These are phyloP conservation scores for Macrosoma leucophasiata DNA, from an alignment of 2,888 invertebrate genomes.

Conservation along the genomic window DNA sequence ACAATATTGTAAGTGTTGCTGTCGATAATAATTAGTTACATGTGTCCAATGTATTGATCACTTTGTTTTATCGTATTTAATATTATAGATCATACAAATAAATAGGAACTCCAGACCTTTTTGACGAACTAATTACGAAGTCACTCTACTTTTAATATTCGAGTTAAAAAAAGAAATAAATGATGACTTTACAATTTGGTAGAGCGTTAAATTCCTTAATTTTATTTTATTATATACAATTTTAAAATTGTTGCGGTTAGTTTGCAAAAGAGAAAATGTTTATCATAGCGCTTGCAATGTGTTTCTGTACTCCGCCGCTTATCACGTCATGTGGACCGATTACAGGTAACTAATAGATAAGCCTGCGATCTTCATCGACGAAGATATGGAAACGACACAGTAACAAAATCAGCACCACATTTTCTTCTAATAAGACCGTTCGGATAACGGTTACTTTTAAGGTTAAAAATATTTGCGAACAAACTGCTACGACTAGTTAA, in stretches of 20 bases:
- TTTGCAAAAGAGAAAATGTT: constrained; percentile 6
- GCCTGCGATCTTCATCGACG: constrained; percentile 21
- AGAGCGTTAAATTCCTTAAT: not conserved
- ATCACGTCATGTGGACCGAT: constrained; percentile 29
- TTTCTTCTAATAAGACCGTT: constrained; percentile 2
- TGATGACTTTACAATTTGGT: constrained; percentile 19
- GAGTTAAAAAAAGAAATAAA: constrained; percentile 41
- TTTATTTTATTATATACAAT: constrained; percentile 5
- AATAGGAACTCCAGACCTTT: constrained; percentile 68
- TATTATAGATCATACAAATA: constrained; percentile 33
- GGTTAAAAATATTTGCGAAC: constrained; percentile 3
- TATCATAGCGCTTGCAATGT: constrained; percentile 22
- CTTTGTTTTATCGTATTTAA: too few species aligned
- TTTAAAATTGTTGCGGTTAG: constrained; percentile 7
- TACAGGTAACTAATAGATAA: constrained; percentile 30
- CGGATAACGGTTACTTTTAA: not conserved
- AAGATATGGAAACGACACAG: constrained; percentile 1
- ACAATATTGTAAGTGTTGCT: too few species aligned
- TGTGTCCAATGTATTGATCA: too few species aligned
- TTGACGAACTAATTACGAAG: constrained; percentile 33
- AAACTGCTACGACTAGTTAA: constrained; percentile 52
- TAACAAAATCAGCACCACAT: not conserved
- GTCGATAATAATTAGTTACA: too few species aligned
- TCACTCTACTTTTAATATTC: constrained; percentile 44
- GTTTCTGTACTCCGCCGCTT: constrained; percentile 29